Evolutionary conservation across 1,140 invertebrate species (phyloP), one percentile per base, ranked within the genome.

Genomic region (Diploscapter pachys): DNA sequence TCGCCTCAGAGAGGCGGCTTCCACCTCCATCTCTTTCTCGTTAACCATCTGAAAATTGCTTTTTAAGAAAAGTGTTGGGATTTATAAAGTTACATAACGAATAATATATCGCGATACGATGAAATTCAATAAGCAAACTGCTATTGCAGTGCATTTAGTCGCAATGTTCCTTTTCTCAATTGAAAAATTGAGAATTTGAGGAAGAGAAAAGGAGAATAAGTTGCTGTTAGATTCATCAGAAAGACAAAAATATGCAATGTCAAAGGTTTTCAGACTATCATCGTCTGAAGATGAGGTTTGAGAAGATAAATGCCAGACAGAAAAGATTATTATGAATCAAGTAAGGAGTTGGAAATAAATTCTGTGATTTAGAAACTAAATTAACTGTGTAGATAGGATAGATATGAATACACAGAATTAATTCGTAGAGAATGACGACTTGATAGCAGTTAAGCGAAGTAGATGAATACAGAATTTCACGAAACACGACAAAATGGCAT

Each of bases 101-200:
- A 9, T 13, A 65, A 48, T 11, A 48, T 11, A 11, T 11, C 9
- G 63, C n/a, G 48, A 2, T n/a, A 68, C 67, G 9, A 85, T 62
- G 48, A 63, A 79, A 63, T 82, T 84, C n/a, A 63, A 64, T 9
- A 77, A 76, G 69, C 86, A 85, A 52, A 85, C 78, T 85, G 52
- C 49, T 86, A 83, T 8, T 74, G 77, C 53, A 84, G 59, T 13
- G 83, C 83, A 59, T 85, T 85, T 11, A 85, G 72, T 5, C 80
- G 83, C 81, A 82, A 79, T 57, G 82, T 84, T 64, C 79, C 56
- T 52, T 78, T 78, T 79, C 78, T 31, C 71, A 77, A 72, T 50
- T 73, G 54, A 49, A 8, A 67, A 71, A 56, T 50, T 78, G 9
- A 5, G 52, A 76, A n/a, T 57, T 67, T 31, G 31, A 51, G 51